Percentiles rank a stretch among this genome's conserved stretches.
Evolutionary conservation across 2,797 vertebrate genomes (phyloP).

Genomic region (Chromobotia macracanthus): DNA sequence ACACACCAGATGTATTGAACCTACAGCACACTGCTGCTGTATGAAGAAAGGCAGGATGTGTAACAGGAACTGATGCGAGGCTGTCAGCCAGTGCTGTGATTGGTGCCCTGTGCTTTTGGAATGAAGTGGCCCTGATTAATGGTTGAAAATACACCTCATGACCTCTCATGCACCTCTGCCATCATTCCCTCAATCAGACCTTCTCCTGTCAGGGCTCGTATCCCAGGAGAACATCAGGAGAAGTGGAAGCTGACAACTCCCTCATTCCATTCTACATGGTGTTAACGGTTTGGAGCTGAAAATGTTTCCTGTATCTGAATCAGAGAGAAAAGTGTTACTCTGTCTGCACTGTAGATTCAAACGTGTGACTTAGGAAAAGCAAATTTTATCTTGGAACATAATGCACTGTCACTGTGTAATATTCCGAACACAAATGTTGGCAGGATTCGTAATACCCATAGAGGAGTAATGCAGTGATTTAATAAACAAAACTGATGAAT

Average conservation of each 20-base stretch:
- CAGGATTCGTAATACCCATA: background rate
- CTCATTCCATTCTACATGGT: background rate
- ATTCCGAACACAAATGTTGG: no score
- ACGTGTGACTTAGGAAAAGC: background rate
- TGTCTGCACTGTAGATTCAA: no score
- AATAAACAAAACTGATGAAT: background rate
- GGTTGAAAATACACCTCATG: conserved; percentile 5
- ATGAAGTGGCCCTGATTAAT: conserved; percentile 44
- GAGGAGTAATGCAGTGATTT: background rate
- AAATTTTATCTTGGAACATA: conserved; percentile 1
- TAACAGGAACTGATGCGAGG: conserved; percentile 7
- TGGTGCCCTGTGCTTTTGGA: conserved; percentile 1
- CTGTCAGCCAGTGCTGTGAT: conserved; percentile 14
- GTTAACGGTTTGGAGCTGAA: conserved; percentile 36
- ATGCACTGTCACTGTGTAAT: background rate
- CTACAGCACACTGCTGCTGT: conserved; percentile 37
- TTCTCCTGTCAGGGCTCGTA: conserved; percentile 21
- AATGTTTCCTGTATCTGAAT: conserved; percentile 30
- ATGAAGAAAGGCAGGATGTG: conserved; percentile 10
- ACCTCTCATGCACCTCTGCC: conserved; percentile 24
- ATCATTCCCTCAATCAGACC: conserved; percentile 41
- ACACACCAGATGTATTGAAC: conserved; percentile 11
- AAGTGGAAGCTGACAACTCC: conserved; percentile 9
- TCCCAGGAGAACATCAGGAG: conserved; percentile 19
- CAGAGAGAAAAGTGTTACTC: background rate